Conservation (phyloP, 37 sponge, comb jelly and placozoan species). For the Petrosia ficiformis region DNA sequence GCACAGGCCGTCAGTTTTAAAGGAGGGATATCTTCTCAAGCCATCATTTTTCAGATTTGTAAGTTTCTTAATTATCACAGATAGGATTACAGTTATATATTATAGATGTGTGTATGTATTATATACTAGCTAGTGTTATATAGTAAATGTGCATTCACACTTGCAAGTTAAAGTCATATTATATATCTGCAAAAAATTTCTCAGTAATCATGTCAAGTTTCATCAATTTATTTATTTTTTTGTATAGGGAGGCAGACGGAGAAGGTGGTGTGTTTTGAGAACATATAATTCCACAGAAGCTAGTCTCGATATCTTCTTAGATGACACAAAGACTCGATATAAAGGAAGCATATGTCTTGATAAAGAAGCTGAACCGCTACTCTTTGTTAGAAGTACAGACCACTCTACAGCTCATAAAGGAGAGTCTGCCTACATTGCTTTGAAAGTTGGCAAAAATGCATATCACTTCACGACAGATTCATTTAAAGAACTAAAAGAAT, state of each 20-base stretch:
- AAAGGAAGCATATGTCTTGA: slow-evolving; percentile 65
- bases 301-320: slow-evolving; percentile 57
- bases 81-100: not conserved
- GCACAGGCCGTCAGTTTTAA: slow-evolving; percentile 39
- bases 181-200: too few species aligned
- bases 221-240: not conserved
- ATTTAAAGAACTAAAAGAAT: slow-evolving; percentile 44
- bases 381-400: slow-evolving; percentile 54
- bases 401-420: slow-evolving; percentile 3
- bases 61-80: not conserved
- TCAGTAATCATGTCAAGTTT: not conserved
- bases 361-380: slow-evolving; percentile 25
- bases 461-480: slow-evolving; percentile 58
- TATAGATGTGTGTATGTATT: too few species aligned
- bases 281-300: slow-evolving; percentile 44
- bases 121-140: too few species aligned
- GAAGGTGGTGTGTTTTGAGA: slow-evolving; percentile 60
- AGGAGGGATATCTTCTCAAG: slow-evolving; percentile 64
- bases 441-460: slow-evolving; percentile 56
- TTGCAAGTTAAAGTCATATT: too few species aligned
- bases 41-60: slow-evolving; percentile 64
- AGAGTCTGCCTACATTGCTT: slow-evolving; percentile 21
- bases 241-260: slow-evolving; percentile 47
- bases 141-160: too few species aligned
- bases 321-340: slow-evolving; percentile 55